Evolutionary conservation across 2,797 vertebrate species (phyloP).

Genomic region (Varecia variegata): DNA sequence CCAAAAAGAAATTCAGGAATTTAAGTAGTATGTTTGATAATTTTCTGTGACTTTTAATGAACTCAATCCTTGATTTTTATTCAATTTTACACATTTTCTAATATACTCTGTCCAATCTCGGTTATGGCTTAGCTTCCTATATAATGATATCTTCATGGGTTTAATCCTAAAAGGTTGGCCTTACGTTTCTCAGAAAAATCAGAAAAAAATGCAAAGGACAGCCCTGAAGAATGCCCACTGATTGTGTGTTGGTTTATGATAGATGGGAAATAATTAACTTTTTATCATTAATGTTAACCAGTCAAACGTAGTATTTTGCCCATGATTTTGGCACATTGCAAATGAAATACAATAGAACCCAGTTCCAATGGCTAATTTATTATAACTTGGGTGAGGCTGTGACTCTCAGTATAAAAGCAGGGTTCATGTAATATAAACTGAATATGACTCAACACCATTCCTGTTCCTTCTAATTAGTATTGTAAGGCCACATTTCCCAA

Average conservation of each 20-base stretch:
- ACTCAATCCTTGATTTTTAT: not conserved
- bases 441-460: not conserved
- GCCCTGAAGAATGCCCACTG: not conserved
- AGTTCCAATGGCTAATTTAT: not conserved
- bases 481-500: not conserved
- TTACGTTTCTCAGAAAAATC: not conserved
- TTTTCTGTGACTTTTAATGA: slow-evolving; percentile 32
- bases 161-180: slow-evolving; percentile 17
- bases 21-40: slow-evolving; percentile 85
- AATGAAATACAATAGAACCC: not conserved
- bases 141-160: not conserved
- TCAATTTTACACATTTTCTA: not conserved
- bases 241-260: not conserved
- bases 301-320: not conserved
- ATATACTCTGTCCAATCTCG: not conserved
- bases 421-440: not conserved
- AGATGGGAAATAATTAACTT: slow-evolving; percentile 24
- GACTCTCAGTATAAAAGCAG: not conserved
- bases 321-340: not conserved
- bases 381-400: not conserved
- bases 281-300: not conserved
- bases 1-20: slow-evolving; percentile 92
- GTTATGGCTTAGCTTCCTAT: not conserved
- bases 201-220: not conserved
- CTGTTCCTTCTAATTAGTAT: not conserved